These are phyloP conservation scores for Hyalella azteca DNA, from an alignment of 2,888 invertebrate species.

Conservation along the genomic window DNA sequence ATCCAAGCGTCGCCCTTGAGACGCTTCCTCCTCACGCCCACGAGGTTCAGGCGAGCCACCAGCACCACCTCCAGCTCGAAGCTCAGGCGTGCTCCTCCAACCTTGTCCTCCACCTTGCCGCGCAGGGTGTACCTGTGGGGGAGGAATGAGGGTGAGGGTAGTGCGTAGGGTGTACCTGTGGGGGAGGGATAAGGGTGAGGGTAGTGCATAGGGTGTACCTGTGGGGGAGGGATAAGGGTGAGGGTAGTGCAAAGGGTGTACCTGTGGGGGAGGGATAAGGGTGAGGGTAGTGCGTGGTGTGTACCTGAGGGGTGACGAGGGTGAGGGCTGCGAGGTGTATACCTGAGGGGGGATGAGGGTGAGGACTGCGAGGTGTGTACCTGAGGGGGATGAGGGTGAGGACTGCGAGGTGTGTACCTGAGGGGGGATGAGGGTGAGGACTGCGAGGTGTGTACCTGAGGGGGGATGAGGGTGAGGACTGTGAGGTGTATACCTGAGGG, in stretches of 20 bases:
- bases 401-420: too few relatives aligned
- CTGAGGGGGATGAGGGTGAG: too few relatives aligned
- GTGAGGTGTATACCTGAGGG: too few relatives aligned
- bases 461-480: too few relatives aligned
- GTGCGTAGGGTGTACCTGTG: background rate
- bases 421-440: too few relatives aligned
- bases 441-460: too few relatives aligned
- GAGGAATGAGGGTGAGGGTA: background rate
- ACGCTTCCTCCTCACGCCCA: slow-evolving; percentile 75
- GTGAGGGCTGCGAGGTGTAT: too few relatives aligned
- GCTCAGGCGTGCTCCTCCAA: slow-evolving; percentile 66
- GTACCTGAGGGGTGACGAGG: background rate
- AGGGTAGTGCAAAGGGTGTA: background rate
- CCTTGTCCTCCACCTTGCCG: slow-evolving; percentile 70
- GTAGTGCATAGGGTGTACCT: background rate
- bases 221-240: background rate
- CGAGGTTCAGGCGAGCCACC: slow-evolving; percentile 65
- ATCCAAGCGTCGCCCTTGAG: slow-evolving; percentile 72
- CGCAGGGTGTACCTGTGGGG: slow-evolving; percentile 70
- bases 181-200: background rate
- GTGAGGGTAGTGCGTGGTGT: background rate
- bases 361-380: too few relatives aligned
- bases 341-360: too few relatives aligned
- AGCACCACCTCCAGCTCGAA: slow-evolving; percentile 75
- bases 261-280: background rate